phyloP scores from a whole-genome alignment of 2,797 vertebrate genomes.

The Hybognathus amarus region DNA sequence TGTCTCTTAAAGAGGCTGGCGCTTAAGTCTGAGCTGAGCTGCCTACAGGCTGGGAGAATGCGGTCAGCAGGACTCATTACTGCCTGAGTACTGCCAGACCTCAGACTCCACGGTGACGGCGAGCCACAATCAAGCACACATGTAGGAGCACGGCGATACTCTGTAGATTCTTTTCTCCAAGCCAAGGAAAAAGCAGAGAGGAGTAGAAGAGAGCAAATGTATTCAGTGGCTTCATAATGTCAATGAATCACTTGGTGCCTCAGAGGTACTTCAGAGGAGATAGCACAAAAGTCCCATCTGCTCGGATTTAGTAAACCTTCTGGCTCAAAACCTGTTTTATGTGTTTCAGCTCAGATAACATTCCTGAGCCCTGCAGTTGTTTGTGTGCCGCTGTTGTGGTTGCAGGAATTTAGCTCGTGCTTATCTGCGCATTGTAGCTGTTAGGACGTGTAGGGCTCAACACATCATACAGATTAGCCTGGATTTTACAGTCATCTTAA shows the following conservation, averaged over 20 bases:
- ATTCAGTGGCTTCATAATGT: constrained; percentile 40
- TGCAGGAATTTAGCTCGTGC: constrained; percentile 14
- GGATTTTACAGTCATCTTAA: constrained; percentile 47
- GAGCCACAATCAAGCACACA: constrained; percentile 76
- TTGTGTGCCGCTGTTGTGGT: constrained; percentile 38
- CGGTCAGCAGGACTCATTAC: constrained; percentile 70
- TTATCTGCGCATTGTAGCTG: constrained; percentile 36
- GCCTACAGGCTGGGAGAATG: constrained; percentile 62
- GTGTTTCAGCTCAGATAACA: constrained; percentile 34
- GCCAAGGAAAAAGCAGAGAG: constrained; percentile 47
- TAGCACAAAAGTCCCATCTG: constrained; percentile 38
- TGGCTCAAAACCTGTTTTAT: constrained; percentile 31
- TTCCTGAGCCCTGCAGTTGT: constrained; percentile 32
- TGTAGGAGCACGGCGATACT: constrained; percentile 66
- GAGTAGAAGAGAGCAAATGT: constrained; percentile 33
- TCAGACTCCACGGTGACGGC: constrained; percentile 81
- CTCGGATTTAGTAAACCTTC: constrained; percentile 50
- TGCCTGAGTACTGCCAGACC: constrained; percentile 80
- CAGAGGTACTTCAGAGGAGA: constrained; percentile 39
- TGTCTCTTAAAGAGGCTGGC: constrained; percentile 58
- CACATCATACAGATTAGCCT: constrained; percentile 34
- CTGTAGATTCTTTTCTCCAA: constrained; percentile 35
- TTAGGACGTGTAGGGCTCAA: constrained; percentile 36
- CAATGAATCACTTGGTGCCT: constrained; percentile 52
- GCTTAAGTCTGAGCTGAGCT: constrained; percentile 33